phyloP scores from a whole-genome alignment of 2,797 vertebrate species.

The Setipinna tenuifilis region DNA sequence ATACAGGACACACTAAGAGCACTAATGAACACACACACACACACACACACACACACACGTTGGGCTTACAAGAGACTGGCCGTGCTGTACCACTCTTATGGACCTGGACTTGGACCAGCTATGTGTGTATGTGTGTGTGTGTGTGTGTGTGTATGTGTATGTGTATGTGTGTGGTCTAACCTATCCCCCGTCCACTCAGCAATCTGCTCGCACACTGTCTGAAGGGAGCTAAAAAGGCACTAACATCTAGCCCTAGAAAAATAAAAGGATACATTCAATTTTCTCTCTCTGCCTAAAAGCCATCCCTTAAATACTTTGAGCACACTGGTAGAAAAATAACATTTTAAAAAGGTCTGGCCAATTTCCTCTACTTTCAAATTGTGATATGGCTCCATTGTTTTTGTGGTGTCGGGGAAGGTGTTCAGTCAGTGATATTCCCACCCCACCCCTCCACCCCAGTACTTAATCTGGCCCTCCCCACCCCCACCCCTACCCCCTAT shows the following conservation, averaged over 20 bases:
- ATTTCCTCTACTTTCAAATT: constrained; percentile 69
- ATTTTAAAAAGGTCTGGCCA: constrained; percentile 70
- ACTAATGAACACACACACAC: background rate
- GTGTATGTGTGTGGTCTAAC: too few species aligned
- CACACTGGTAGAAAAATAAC: constrained; percentile 82
- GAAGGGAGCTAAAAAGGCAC: constrained; percentile 76
- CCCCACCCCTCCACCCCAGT: background rate
- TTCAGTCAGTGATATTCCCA: background rate
- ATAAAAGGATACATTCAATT: constrained; percentile 77
- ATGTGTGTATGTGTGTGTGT: too few species aligned
- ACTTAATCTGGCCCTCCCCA: background rate
- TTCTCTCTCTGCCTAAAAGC: constrained; percentile 50
- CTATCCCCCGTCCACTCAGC: constrained; percentile 47
- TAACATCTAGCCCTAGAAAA: constrained; percentile 77
- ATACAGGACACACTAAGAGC: background rate
- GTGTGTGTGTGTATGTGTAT: constrained; percentile 52
- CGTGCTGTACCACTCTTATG: background rate
- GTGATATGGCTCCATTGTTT: constrained; percentile 69
- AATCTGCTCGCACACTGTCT: constrained; percentile 3
- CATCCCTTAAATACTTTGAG: constrained; percentile 74
- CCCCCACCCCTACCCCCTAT: background rate
- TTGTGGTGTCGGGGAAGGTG: background rate
- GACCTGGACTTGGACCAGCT: background rate
- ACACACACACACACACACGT: background rate
- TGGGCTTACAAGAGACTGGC: background rate